These are phyloP conservation scores for Pipa parva DNA, from an alignment of 2,113 vertebrate genomes.

Conservation along the genomic window DNA sequence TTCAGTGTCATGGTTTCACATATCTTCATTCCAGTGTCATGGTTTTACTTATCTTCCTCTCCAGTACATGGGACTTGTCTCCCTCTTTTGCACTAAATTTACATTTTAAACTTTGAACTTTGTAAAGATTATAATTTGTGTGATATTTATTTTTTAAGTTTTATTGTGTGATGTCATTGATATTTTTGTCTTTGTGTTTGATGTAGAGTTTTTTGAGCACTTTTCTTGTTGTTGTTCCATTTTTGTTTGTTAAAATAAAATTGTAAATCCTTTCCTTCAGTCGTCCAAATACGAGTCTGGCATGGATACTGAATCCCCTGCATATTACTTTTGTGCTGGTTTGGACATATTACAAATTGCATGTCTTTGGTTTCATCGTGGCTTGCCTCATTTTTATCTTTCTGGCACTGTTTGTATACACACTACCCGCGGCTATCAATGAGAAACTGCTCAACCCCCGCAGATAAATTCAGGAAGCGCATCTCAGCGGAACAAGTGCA, in stretches of 20 bases:
- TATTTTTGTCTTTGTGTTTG: constrained; percentile 62
- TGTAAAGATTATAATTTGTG: too few relatives aligned
- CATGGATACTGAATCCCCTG: constrained; percentile 54
- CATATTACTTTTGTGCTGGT: constrained; percentile 46
- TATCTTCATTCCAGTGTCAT: background rate
- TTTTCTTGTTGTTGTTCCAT: constrained; percentile 51
- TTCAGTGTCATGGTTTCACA: too few relatives aligned
- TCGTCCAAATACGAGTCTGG: constrained; percentile 54
- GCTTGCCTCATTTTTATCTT: constrained; percentile 46
- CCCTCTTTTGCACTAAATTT: constrained; percentile 62
- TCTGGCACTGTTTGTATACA: constrained; percentile 53
- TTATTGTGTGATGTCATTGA: too few relatives aligned
- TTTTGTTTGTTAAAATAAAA: constrained; percentile 48
- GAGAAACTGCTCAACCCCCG: constrained; percentile 53
- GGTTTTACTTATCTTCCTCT: background rate
- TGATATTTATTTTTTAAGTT: too few relatives aligned
- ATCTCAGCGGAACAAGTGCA: too few relatives aligned
- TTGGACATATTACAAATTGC: constrained; percentile 50
- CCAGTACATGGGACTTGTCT: background rate
- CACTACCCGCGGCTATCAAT: constrained; percentile 53
- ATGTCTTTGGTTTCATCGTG: constrained; percentile 44
- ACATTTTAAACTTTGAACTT: too few relatives aligned
- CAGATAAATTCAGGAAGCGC: too few relatives aligned
- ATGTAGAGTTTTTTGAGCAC: constrained; percentile 54
- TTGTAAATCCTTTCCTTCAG: constrained; percentile 43